Base-by-base conservation (phyloP, 2,888 invertebrate species). In the Meiosimyza platycephala region DNA sequence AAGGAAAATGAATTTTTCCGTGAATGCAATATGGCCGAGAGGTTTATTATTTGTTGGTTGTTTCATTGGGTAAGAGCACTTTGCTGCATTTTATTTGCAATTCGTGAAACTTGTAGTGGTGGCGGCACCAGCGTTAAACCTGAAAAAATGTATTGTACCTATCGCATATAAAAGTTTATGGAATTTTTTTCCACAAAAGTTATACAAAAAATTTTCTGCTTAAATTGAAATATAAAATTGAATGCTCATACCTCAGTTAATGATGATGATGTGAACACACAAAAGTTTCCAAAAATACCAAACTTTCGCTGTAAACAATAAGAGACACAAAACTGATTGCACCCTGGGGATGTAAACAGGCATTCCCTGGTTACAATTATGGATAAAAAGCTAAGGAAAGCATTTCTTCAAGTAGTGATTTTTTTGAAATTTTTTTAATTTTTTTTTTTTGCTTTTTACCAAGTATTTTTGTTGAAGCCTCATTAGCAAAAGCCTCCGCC, bases 301-400 rank as follows among this genome's bases (percentile, higher is more conserved):
- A 51, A 63, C 52, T 64, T 64, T 64, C n/a, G 51, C 13, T 15
- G 50, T 51, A 62, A 40, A 63, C 63, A 62, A 62, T 62, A 70
- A 62, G 69, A 69, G 70, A 70, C 70, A 70, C 70, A 63, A 54
- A 51, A 40, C 70, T 70, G 70, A 70, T 70, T 63, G 70, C 47
- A 54, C 70, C 70, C 63, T 47, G 16, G 47, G 70, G 70, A 54
- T 70, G 62, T 40, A 18, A 63, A 15, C 70, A 18, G 55, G 16
- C 55, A n/a, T 18, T 13, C 28, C 57, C 22, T 28, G 28, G 57
- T 28, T 57, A 57, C 57, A 57, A 28, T 57, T 18, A 57, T 15
- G 28, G 22, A 22, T 57, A 22, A 28, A 57, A 28, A 28, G 11
- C 22, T 18, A 28, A 11, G 22, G 15, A 28, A 28, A 57, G 40